Evolutionary conservation across 1,140 invertebrate species (phyloP), one percentile per base, ranked within the genome.

Genomic region (Bombus soroeensis): DNA sequence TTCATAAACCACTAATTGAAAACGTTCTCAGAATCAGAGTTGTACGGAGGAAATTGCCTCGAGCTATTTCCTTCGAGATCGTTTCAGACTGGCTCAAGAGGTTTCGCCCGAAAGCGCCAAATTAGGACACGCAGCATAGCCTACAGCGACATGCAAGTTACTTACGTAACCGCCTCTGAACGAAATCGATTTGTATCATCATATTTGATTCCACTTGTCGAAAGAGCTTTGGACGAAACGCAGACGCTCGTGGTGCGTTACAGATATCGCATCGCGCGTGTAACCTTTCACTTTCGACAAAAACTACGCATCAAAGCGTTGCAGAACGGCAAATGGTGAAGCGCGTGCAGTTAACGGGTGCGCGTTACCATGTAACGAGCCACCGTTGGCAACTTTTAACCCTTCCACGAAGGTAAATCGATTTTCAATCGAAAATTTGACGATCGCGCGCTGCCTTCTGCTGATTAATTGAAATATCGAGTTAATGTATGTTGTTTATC

Each of bases 161-260:
- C 59, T 62, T 62, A 62, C 66, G 32, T 80, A 82, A 88, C 62
- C 39, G 18, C 4, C 2, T 10, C 37, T n/a, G 59, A 68, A 77
- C 74, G 41, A 75, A 47, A 88, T 84, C 62, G 37, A 74, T 59
- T 32, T n/a, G 57, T 64, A 64, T 85, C 39, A 34, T 53, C 81
- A 68, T 62, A 34, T 78, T 74, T 76, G 32, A 66, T 87, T 82
- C 37, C 15, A 41, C n/a, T 28, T 43, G 18, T 22, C 39, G n/a
- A 10, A 9, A 8, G 34, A 9, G 5, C 25, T 47, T 37, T 3
- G 9, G 12, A 57, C 3, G 32, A 80, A 70, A 53, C 64, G 34
- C 78, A n/a, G 32, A 43, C 22, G 18, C 10, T 22, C 28, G 1
- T 12, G 3, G 1, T n/a, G 28, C 43, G 15, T 71, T 9, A 22